Evolutionary conservation across 2,797 vertebrate genomes (phyloP).

Genomic region (Propithecus deckenii): DNA sequence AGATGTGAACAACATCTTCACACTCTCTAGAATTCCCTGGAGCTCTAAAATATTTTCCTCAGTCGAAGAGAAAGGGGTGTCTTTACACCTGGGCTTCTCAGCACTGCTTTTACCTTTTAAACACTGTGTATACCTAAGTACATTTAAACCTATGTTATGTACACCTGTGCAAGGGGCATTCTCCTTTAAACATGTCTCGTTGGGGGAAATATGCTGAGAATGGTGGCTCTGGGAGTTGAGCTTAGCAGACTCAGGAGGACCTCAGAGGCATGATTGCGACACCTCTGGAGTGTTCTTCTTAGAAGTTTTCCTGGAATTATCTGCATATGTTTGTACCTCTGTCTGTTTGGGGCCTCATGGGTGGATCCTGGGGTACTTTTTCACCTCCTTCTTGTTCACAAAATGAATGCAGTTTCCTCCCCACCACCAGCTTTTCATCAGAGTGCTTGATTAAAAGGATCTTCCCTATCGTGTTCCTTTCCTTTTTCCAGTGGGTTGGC

Average conservation of each 20-base stretch:
- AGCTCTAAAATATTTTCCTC: neutral
- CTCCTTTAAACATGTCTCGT: neutral
- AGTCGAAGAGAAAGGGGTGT: neutral
- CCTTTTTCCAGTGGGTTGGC: neutral
- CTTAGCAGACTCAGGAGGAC: neutral
- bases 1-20: neutral
- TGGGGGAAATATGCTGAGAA: neutral
- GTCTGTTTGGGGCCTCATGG: neutral
- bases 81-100: neutral
- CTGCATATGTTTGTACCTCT: neutral
- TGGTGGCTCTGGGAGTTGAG: neutral
- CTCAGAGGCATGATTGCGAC: neutral
- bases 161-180: accelerated
- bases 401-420: neutral
- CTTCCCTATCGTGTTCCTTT: neutral
- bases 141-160: too few relatives aligned
- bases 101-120: neutral
- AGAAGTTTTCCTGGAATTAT: neutral
- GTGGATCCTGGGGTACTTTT: neutral
- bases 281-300: neutral
- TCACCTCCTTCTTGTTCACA: neutral
- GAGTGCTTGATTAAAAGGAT: neutral
- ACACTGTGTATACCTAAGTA: too few relatives aligned
- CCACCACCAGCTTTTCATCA: neutral
- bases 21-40: neutral